Conservation (phyloP, 2,888 invertebrate species). For the Pachycephus smyrnensis region DNA sequence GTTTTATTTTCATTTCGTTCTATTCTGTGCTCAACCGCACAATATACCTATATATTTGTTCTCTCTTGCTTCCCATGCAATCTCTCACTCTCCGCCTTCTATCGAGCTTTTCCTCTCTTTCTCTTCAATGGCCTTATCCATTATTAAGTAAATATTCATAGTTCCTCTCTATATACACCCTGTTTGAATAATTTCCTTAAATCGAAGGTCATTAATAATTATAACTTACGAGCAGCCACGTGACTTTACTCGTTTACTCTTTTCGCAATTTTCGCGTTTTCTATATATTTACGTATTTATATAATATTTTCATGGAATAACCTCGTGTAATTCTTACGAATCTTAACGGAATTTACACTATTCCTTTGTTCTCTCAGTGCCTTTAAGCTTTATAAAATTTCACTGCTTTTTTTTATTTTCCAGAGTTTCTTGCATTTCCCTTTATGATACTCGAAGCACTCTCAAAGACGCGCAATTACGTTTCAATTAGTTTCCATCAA, state of each 20-base stretch:
- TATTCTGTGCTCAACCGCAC: slow-evolving; percentile 19
- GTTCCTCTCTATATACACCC: slow-evolving; percentile 64
- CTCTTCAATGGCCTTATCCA: slow-evolving; percentile 40
- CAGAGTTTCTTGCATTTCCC: slow-evolving; percentile 9
- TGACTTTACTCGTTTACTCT: slow-evolving; percentile 19
- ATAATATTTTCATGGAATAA: background rate
- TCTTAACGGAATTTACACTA: slow-evolving; percentile 12
- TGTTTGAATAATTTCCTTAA: slow-evolving; percentile 46
- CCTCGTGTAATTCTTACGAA: background rate
- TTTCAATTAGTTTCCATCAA: background rate
- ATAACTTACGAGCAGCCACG: slow-evolving; percentile 12
- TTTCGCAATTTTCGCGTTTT: too few species aligned
- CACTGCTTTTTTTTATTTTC: slow-evolving; percentile 4
- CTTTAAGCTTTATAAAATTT: slow-evolving; percentile 5
- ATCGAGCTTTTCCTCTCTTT: slow-evolving; percentile 5
- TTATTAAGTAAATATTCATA: slow-evolving; percentile 66
- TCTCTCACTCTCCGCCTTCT: slow-evolving; percentile 23
- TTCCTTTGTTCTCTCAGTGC: slow-evolving; percentile 8
- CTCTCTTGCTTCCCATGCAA: slow-evolving; percentile 21
- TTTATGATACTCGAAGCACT: slow-evolving; percentile 20
- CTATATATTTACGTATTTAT: background rate
- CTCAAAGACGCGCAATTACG: background rate
- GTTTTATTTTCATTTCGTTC: background rate
- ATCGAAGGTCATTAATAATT: slow-evolving; percentile 26
- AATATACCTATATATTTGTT: slow-evolving; percentile 14